Percentiles rank a stretch among this genome's conserved stretches.
Evolutionary conservation across 2,888 invertebrate species (phyloP).

Genomic region (Ellobium chinense): DNA sequence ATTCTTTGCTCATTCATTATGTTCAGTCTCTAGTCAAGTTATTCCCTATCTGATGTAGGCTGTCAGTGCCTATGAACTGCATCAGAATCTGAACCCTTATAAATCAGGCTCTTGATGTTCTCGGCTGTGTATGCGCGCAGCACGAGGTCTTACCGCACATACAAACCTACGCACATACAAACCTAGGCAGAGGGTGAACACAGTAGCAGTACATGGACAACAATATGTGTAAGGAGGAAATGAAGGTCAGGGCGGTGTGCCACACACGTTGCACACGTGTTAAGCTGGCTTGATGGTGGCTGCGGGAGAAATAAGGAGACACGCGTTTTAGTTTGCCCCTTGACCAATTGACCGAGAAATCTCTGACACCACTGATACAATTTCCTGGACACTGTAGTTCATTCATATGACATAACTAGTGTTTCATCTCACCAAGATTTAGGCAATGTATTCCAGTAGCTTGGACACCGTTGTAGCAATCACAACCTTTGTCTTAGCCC

Average conservation of each 20-base stretch:
- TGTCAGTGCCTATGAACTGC: conserved; percentile 21
- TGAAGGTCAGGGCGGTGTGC: conserved; percentile 23
- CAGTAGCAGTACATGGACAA: conserved; percentile 40
- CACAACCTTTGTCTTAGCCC: too few species aligned
- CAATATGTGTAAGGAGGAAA: conserved; percentile 37
- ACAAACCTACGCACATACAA: conserved; percentile 49
- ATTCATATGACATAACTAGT: too few species aligned
- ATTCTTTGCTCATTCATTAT: too few species aligned
- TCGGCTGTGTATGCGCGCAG: conserved; percentile 44
- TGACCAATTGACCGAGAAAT: too few species aligned
- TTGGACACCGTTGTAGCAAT: too few species aligned
- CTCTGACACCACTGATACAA: too few species aligned
- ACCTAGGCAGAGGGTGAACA: conserved; percentile 43
- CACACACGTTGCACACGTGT: conserved; percentile 27
- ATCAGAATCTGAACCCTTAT: background rate
- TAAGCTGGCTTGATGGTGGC: conserved; percentile 16
- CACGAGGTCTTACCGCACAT: conserved; percentile 43
- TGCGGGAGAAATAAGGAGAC: conserved; percentile 48
- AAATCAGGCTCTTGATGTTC: background rate
- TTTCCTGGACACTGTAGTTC: too few species aligned
- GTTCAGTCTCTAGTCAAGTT: too few species aligned
- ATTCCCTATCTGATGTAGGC: background rate
- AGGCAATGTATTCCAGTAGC: too few species aligned
- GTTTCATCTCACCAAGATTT: too few species aligned
- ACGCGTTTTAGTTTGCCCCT: conserved; percentile 43